These are phyloP conservation scores for Perca flavescens DNA, from an alignment of 2,113 vertebrate species.

Conservation along the genomic window DNA sequence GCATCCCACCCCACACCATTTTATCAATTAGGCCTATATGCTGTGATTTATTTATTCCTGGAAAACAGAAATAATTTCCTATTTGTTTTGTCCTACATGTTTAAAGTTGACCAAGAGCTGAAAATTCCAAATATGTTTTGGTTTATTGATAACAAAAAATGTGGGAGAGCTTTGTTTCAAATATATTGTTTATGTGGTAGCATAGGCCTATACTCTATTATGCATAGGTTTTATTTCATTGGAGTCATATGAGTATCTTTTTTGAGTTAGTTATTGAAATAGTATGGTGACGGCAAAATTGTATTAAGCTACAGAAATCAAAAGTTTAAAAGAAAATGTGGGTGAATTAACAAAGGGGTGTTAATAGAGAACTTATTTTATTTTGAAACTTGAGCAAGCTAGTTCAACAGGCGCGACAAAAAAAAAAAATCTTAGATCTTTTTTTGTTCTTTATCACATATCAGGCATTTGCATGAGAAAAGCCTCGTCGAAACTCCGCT, in stretches of 20 bases:
- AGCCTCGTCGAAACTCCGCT: slow-evolving; percentile 52
- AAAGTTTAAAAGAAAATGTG: not conserved
- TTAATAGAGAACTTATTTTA: not conserved
- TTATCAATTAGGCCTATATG: not conserved
- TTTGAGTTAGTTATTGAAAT: not conserved
- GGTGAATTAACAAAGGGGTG: not conserved
- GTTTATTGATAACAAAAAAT: not conserved
- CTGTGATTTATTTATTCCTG: too few relatives aligned
- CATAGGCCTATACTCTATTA: too few relatives aligned
- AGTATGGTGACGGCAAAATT: not conserved
- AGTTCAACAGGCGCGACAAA: not conserved
- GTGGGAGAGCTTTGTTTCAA: too few relatives aligned
- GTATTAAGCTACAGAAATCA: not conserved
- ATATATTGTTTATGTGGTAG: not conserved
- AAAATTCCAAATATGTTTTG: not conserved
- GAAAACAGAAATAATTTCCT: not conserved
- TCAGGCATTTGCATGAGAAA: slow-evolving; percentile 28
- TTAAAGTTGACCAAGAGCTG: too few relatives aligned
- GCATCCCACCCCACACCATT: not conserved
- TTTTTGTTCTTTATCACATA: not conserved
- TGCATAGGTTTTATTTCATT: not conserved
- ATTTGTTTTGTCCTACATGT: too few relatives aligned
- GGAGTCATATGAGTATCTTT: not conserved
- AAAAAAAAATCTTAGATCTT: too few relatives aligned
- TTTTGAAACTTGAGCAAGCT: not conserved